phyloP scores from a whole-genome alignment of 2,888 invertebrate genomes.

The Tuta absoluta region DNA sequence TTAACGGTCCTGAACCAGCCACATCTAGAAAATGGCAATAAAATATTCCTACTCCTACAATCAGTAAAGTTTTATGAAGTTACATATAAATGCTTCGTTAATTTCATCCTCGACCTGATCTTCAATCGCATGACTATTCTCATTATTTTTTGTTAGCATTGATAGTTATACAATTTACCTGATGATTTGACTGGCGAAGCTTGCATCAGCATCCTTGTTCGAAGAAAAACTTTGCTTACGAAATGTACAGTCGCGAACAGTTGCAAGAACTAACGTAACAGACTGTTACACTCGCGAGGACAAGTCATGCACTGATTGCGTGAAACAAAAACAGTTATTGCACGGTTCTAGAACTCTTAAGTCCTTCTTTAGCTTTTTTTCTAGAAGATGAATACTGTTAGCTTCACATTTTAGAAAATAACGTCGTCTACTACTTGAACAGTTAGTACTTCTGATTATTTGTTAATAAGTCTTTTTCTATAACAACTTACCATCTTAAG shows the following conservation, averaged over 20 bases:
- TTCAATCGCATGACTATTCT: background rate
- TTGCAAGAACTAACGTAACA: constrained; percentile 15
- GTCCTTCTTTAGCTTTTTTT: background rate
- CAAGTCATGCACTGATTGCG: constrained; percentile 53
- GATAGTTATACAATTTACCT: background rate
- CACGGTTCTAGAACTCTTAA: constrained; percentile 4
- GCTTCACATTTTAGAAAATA: too few species aligned
- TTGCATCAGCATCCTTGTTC: constrained; percentile 17
- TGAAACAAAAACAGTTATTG: constrained; percentile 38
- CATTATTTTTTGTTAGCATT: background rate
- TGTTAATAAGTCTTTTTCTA: too few species aligned
- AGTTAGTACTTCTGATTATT: too few species aligned
- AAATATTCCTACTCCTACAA: too few species aligned
- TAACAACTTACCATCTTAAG: too few species aligned
- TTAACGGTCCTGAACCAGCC: too few species aligned
- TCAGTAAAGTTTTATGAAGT: too few species aligned
- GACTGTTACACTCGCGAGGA: constrained; percentile 32
- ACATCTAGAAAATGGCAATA: too few species aligned
- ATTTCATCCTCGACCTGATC: background rate
- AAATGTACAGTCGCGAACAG: constrained; percentile 17
- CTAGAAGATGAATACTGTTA: background rate
- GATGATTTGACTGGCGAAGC: background rate
- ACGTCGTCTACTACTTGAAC: too few species aligned
- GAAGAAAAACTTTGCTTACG: constrained; percentile 20
- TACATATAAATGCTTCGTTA: background rate